These are phyloP conservation scores for Matsumyia berberina DNA, from an alignment of 2,888 invertebrate genomes.

Conservation along the genomic window DNA sequence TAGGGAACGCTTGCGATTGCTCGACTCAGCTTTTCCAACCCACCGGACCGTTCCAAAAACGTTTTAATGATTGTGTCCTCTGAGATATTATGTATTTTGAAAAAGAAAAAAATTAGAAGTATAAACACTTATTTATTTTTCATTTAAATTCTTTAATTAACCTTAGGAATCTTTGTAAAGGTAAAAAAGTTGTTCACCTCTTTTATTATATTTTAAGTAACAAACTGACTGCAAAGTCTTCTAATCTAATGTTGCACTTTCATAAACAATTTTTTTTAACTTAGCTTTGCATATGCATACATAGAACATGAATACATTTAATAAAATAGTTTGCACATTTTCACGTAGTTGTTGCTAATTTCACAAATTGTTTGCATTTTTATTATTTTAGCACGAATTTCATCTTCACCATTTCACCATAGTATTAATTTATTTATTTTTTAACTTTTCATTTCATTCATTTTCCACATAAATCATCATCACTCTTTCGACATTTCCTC, in stretches of 20 bases:
- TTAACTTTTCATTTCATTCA: slow-evolving; percentile 55
- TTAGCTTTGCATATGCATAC: slow-evolving; percentile 10
- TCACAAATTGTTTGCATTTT: slow-evolving; percentile 37
- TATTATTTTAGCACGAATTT: slow-evolving; percentile 37
- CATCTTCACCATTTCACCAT: slow-evolving; percentile 4
- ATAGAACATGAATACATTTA: slow-evolving; percentile 1
- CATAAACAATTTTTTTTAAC: not conserved
- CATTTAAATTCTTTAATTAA: not conserved
- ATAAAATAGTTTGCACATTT: slow-evolving; percentile 67
- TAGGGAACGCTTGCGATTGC: too few species aligned
- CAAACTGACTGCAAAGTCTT: not conserved
- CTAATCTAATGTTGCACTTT: slow-evolving; percentile 6
- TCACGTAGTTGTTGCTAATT: slow-evolving; percentile 67
- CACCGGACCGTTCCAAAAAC: too few species aligned
- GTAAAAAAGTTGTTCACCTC: not conserved
- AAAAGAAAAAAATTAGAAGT: too few species aligned
- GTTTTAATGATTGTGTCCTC: too few species aligned
- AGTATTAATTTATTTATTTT: slow-evolving; percentile 10
- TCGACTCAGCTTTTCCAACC: too few species aligned
- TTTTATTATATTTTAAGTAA: not conserved
- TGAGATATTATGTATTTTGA: too few species aligned
- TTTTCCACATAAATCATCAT: too few species aligned
- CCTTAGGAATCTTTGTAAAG: not conserved
- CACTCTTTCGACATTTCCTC: slow-evolving; percentile 55
- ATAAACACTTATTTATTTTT: not conserved